These are phyloP conservation scores for Aromia moschata DNA, from an alignment of 2,888 invertebrate species.

Conservation along the genomic window DNA sequence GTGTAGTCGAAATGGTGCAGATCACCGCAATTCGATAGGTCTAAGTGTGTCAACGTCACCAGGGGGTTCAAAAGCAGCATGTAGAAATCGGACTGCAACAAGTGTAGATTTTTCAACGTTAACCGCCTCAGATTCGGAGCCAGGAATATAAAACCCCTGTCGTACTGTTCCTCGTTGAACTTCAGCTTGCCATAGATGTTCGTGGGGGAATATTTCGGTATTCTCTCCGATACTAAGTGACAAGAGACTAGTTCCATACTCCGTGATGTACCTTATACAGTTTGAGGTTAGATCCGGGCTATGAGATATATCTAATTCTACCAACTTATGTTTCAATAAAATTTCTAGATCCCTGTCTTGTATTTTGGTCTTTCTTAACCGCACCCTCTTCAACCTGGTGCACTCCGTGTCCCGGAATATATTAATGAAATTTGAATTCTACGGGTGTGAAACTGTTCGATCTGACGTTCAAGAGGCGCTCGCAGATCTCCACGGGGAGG, in stretches of 20 bases:
- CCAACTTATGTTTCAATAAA: conserved; percentile 77
- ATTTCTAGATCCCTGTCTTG: conserved; percentile 76
- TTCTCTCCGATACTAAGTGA: conserved; percentile 77
- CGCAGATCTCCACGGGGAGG: conserved; percentile 78
- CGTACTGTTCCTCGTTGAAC: conserved; percentile 55
- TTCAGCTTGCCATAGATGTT: conserved; percentile 46
- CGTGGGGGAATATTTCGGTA: conserved; percentile 68
- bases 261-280: conserved; percentile 74
- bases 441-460: conserved; percentile 63
- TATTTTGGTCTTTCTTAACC: conserved; percentile 76
- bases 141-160: conserved; percentile 66
- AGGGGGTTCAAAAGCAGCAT: conserved; percentile 69
- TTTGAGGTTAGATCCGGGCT: conserved; percentile 74
- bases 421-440: conserved; percentile 74
- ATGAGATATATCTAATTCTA: conserved; percentile 78
- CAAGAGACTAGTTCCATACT: conserved; percentile 73
- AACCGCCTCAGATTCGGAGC: conserved; percentile 71
- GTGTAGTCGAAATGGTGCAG: conserved; percentile 75
- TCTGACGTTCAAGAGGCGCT: conserved; percentile 70
- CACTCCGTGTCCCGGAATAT: conserved; percentile 74
- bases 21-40: conserved; percentile 74
- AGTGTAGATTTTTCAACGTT: conserved; percentile 67
- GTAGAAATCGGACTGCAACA: conserved; percentile 65
- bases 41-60: conserved; percentile 72
- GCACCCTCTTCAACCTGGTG: conserved; percentile 75